phyloP scores from a whole-genome alignment of 2,113 vertebrate species.

The Callochromis pleurospilus region DNA sequence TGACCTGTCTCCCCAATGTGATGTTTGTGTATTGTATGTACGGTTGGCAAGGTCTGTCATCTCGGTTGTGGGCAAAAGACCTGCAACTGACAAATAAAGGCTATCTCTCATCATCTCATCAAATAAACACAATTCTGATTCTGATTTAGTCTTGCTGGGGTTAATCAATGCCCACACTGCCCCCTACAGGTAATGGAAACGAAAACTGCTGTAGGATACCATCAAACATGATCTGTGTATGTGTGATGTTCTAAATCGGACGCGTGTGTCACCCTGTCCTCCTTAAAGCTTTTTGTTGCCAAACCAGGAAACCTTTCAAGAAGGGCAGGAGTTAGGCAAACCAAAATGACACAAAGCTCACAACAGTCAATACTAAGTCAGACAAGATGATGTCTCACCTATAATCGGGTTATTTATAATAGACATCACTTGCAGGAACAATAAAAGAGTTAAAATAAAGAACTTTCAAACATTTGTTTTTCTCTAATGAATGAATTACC shows the following conservation, averaged over 20 bases:
- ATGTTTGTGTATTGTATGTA: background rate
- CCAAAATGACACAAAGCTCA: background rate
- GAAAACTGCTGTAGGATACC: background rate
- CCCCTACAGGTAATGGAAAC: background rate
- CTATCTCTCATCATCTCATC: background rate
- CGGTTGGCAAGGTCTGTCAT: background rate
- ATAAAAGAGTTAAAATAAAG: background rate
- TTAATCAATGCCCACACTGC: background rate
- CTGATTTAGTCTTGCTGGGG: background rate
- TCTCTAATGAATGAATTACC: background rate
- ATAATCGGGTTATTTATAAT: background rate
- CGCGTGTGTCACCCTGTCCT: background rate
- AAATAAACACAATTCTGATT: background rate
- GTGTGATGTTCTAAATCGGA: slow-evolving; percentile 25
- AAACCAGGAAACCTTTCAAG: slow-evolving; percentile 12
- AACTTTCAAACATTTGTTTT: background rate
- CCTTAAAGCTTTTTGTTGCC: background rate
- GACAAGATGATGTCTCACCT: background rate
- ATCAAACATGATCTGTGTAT: background rate
- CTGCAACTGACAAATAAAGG: background rate
- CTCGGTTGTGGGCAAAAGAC: background rate
- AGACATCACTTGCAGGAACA: background rate
- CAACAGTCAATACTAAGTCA: background rate
- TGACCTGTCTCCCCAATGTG: background rate
- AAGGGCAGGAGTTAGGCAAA: background rate